Conservation (phyloP, 2,888 invertebrate genomes). For the Agrotis puta region DNA sequence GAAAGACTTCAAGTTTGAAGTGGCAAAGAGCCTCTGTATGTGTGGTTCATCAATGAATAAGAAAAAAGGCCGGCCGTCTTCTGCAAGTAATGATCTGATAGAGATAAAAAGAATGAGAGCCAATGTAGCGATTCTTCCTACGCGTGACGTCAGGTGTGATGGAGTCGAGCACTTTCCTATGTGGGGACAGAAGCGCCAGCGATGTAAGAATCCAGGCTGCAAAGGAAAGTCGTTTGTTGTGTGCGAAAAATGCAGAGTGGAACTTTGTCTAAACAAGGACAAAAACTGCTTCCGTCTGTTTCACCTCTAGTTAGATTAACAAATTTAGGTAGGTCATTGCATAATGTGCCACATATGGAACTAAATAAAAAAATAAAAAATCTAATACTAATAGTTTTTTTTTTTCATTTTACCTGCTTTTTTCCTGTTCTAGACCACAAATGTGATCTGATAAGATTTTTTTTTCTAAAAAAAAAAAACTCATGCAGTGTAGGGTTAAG, state of each 20-base stretch:
- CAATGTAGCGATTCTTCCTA: background rate
- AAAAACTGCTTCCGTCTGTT: constrained; percentile 1
- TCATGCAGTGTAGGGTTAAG: too few relatives aligned
- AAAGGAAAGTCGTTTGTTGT: background rate
- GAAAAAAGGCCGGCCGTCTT: constrained; percentile 1
- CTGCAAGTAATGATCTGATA: background rate
- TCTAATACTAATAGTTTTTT: too few relatives aligned
- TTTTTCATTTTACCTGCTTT: too few relatives aligned
- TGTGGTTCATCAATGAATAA: constrained; percentile 5
- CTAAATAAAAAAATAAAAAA: too few relatives aligned
- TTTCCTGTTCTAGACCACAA: too few relatives aligned
- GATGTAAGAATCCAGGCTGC: constrained; percentile 1
- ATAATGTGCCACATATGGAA: constrained; percentile 2
- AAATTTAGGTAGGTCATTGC: constrained; percentile 1
- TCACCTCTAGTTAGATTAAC: background rate
- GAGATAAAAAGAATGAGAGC: background rate
- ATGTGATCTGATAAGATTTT: too few relatives aligned
- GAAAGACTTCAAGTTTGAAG: background rate
- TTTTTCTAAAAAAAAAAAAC: too few relatives aligned
- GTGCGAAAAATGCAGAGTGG: background rate
- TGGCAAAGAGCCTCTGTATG: background rate
- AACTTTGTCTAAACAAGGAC: constrained; percentile 4
- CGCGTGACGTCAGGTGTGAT: background rate
- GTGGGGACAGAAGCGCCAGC: background rate
- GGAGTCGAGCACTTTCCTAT: background rate